Evolutionary conservation across 64 coral and sea anemone species (phyloP), one percentile per base, ranked within the genome.

Genomic region (Stichodactyla mertensii): DNA sequence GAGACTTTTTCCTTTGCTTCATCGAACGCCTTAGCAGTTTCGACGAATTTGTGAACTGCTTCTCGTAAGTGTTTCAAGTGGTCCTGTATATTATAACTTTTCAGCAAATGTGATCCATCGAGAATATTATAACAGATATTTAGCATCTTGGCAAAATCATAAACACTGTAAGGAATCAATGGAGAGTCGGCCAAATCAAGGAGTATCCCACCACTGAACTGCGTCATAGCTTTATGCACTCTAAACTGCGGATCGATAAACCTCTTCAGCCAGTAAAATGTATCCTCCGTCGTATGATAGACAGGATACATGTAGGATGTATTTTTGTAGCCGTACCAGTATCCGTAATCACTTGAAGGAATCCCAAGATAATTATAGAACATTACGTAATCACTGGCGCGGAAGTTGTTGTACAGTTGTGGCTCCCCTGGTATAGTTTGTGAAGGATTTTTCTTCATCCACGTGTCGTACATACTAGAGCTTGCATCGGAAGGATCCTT

Each of bases 111-210:
- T 64, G 83, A 85, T 18, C 28, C 14, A 36, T 60, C 51, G 16
- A 97, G 71, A 22, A 90, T 85, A 31, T 93, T 59, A 31, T 92
- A 97, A 15, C 91, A 97, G n/a, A 57, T 14, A 62, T 97, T 97
- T 62, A 97, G 28, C 10, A 84, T 85, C 13, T 62, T 45, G 16
- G 94, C 91, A 55, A 90, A 93, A 59, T 93, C 87, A 18, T 58
- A 26, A 13, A 97, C 78, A 51, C 89, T 89, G 20, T 83, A 88
- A 61, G 94, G 94, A 23, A 97, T 88, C 24, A 97, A 62, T 20
- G 86, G 36, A 20, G 91, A 89, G 82, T 93, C 94, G 10, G 85
- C 91, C 8, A 97, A 83, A 27, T 97, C 94, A 53, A 97, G 88
- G 18, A 88, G 16, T 23, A 97, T 84, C 16, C 94, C 91, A 7